Conservation (phyloP, 2,888 invertebrate species). For the Diaperis boleti region DNA sequence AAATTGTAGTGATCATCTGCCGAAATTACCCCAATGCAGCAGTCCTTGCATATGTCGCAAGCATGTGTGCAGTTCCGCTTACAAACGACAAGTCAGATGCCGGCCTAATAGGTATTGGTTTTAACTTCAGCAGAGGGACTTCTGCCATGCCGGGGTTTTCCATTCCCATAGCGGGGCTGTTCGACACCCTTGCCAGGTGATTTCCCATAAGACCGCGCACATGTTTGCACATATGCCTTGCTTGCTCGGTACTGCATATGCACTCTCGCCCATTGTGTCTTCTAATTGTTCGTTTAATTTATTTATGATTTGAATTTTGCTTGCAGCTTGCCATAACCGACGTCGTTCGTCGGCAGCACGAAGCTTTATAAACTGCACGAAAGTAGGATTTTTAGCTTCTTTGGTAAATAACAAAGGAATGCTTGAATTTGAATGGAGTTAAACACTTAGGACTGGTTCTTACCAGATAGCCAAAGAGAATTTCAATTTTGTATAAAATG, state of each 20-base stretch:
- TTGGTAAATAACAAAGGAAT: no score
- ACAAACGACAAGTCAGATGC: constrained; percentile 51
- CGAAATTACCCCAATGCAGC: constrained; percentile 44
- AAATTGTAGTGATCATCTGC: constrained; percentile 49
- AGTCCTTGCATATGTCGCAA: constrained; percentile 42
- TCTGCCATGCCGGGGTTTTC: constrained; percentile 43
- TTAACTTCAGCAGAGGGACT: constrained; percentile 47
- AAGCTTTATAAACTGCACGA: not conserved
- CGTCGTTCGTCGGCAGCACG: not conserved
- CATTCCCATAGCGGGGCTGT: constrained; percentile 59
- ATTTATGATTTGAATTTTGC: constrained; percentile 64
- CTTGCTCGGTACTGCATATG: constrained; percentile 57
- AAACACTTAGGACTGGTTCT: no score
- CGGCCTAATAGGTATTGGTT: constrained; percentile 55
- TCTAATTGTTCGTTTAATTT: constrained; percentile 66
- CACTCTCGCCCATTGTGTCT: constrained; percentile 60
- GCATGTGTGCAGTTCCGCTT: constrained; percentile 41
- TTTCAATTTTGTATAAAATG: no score
- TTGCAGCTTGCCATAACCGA: constrained; percentile 55
- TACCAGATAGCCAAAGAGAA: no score
- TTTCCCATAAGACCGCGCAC: constrained; percentile 68
- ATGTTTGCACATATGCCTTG: constrained; percentile 67
- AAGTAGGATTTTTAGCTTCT: not conserved
- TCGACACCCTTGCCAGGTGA: constrained; percentile 65
- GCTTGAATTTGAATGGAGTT: no score